Base-by-base conservation (phyloP, 2,888 invertebrate genomes). In the Mactromeris polynyma region DNA sequence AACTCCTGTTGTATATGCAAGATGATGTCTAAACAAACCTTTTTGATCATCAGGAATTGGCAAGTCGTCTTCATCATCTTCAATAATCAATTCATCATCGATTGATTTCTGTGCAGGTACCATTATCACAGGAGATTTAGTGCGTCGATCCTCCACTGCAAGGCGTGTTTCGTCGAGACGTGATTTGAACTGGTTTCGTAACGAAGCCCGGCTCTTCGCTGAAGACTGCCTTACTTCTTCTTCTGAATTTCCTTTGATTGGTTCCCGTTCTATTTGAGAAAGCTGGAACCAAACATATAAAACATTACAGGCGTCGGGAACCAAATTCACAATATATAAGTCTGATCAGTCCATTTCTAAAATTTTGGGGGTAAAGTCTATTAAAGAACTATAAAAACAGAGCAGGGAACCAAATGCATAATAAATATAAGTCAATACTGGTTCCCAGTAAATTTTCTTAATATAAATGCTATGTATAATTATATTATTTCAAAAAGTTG, bases 51-150 rank as follows among this genome's bases (percentile, higher is more conserved):
- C 94, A 9, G 94, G 92, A 33, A 95, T 84, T 4, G 93, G 93
- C 2, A 93, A 64, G 64, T 94, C 94, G 64, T 94, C 93, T 85
- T 96, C 94, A 40, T 96, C 96, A 82, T 96, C 96, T 21, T 95
- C 95, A 2, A 95, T 88, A 6, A 95, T 86, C 81, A 94, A 91
- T 81, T 95, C 95, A 78, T 94, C 95, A 73, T 94, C 94, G 4
- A 95, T 80, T 0, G 96, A 95, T 33, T 93, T 92, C 78, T 94
- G 94, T 17, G 95, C 91, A 0, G 94, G 93, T 7, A 95, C 78
- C 3, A 93, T 87, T n/a, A 96, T 92, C 17, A 91, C 93, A 0
- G 96, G 95, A 9, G 96, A 95, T 69, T 95, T 95, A 7, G 94
- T 92, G 26, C 95, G 89, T 9, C 96, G 87, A 4, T 95, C 95